phyloP scores from a whole-genome alignment of 2,888 invertebrate species.

The Rhagophthalmus giganteus region DNA sequence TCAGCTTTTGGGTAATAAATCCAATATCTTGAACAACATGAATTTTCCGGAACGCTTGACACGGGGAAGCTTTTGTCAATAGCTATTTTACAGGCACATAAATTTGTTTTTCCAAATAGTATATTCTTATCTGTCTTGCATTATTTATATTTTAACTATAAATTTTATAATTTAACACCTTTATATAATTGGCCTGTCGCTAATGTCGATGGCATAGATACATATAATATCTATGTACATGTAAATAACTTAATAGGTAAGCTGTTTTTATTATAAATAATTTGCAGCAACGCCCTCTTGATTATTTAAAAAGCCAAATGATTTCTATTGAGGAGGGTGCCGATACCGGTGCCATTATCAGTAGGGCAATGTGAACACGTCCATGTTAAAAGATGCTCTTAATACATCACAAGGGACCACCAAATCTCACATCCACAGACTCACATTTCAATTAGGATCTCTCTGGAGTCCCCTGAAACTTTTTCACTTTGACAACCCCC shows the following conservation, averaged over 20 bases:
- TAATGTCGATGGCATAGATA: no score
- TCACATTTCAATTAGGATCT: slow-evolving; percentile 42
- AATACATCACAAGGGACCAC: slow-evolving; percentile 32
- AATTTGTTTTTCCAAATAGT: no score
- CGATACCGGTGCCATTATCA: slow-evolving; percentile 12
- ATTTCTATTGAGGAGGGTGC: slow-evolving; percentile 2
- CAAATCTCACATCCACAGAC: slow-evolving; percentile 30
- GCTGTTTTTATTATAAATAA: neutral
- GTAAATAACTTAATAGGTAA: no score
- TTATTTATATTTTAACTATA: no score
- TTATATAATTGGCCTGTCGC: no score
- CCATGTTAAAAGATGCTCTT: slow-evolving; percentile 32
- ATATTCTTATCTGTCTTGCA: no score
- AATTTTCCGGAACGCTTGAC: slow-evolving; percentile 13
- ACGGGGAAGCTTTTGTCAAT: slow-evolving; percentile 13
- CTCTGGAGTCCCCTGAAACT: slow-evolving; percentile 37
- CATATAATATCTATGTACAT: no score
- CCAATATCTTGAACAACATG: slow-evolving; percentile 8
- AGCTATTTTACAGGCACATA: slow-evolving; percentile 5
- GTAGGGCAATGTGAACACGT: slow-evolving; percentile 22
- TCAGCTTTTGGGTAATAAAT: slow-evolving; percentile 15
- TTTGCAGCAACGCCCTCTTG: slow-evolving; percentile 6
- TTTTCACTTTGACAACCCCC: slow-evolving; percentile 40
- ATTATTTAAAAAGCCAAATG: slow-evolving; percentile 8
- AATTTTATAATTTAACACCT: no score